Evolutionary conservation across 2,113 vertebrate genomes (phyloP), one percentile per base, ranked within the genome.

Genomic region (Monarcha castaneiventris): DNA sequence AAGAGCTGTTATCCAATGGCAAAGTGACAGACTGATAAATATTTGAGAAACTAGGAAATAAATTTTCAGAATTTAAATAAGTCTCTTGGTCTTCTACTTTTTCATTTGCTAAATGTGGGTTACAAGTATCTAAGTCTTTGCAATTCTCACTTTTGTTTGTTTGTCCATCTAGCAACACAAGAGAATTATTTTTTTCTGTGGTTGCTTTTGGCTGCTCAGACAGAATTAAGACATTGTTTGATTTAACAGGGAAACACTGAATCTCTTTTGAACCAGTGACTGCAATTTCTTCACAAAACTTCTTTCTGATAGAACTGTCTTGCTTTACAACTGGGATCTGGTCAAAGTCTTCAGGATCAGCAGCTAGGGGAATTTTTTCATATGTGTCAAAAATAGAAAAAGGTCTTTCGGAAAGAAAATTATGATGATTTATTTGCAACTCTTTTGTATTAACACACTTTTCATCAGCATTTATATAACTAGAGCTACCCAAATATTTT

Each of bases 351-450:
- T 96, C 96, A 87, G 81, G 94, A 72, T 96, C 79, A 86, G 90
- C 62, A 89, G 82, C 94, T 71, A 98, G 96, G 22, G 92, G 96
- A 94, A 98, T 97, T 97, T 98, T 98, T 97, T 98, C 86, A 49
- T 98, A 97, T 22, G 75, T 98, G 91, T 98, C 98, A 97, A 98
- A 98, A 48, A 93, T 26, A 93, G 96, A 77, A 77, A 78, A 91
- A 52, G 7, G 56, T 82, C 95, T 96, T 94, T 96, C 75, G 79
- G 80, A 44, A 87, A 67, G 26, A 69, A 76, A 80, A 68, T 14
- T 21, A 37, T 63, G 51, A 35, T 6, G 93, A 84, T 39, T 87
- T 52, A 30, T 81, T 88, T 93, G 86, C 7, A 82, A 27, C 6
- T 48, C 27, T 84, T 94, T n/a, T 58, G 73, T 62, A 62, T 46